A percentile compares a stretch with the other conserved stretches of the same genome.
phyloP scores from a whole-genome alignment of 2,888 invertebrate species.

The Drosophila histrio region DNA sequence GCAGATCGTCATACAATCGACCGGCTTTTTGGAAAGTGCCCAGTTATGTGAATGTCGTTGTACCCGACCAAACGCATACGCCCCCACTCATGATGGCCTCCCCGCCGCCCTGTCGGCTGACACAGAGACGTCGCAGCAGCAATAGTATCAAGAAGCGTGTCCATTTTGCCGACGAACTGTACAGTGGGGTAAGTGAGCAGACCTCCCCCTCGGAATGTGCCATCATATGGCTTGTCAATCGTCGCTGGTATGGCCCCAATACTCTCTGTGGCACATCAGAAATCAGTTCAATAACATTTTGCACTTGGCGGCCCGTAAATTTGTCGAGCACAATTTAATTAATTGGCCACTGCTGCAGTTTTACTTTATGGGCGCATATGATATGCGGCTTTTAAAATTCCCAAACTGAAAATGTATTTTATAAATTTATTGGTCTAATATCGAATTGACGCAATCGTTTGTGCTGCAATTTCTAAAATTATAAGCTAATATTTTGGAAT shows the following conservation, averaged over 20 bases:
- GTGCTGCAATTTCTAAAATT: conserved; percentile 12
- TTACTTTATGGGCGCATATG: conserved; percentile 19
- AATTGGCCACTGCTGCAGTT: conserved; percentile 71
- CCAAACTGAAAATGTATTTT: conserved; percentile 23
- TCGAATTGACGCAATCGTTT: conserved; percentile 47
- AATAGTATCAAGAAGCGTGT: conserved; percentile 83
- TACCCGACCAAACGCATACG: conserved; percentile 5
- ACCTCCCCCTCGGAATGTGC: neutral
- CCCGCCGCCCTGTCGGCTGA: conserved; percentile 43
- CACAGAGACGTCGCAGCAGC: conserved; percentile 61
- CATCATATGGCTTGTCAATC: conserved; percentile 65
- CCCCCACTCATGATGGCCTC: conserved; percentile 7
- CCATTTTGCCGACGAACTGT: conserved; percentile 82
- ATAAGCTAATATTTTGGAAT: conserved; percentile 20
- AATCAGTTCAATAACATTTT: conserved; percentile 80
- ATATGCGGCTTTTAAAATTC: conserved; percentile 33
- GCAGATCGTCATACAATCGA: conserved; percentile 75
- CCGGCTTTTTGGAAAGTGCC: conserved; percentile 82
- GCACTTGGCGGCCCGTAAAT: conserved; percentile 71
- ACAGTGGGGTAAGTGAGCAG: conserved; percentile 60
- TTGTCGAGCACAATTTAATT: conserved; percentile 71
- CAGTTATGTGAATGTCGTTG: conserved; percentile 41
- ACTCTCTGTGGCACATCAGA: conserved; percentile 47
- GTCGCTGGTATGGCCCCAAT: conserved; percentile 67
- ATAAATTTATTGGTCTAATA: conserved; percentile 15